These are phyloP conservation scores for Agriotes lineatus DNA, from an alignment of 2,888 invertebrate species.

Conservation along the genomic window DNA sequence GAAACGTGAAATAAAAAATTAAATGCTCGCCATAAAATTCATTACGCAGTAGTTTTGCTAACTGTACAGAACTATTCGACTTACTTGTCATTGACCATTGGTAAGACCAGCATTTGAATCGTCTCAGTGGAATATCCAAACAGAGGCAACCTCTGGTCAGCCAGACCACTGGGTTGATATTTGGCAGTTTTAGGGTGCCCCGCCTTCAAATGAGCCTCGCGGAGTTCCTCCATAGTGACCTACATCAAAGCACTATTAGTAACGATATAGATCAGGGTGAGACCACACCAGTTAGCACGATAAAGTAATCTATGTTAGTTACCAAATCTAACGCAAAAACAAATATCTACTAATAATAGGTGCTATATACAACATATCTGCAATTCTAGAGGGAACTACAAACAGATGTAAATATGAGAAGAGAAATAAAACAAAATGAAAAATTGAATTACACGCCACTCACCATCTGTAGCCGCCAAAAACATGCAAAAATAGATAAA, in stretches of 20 bases:
- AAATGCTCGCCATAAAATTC: not conserved
- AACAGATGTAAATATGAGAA: too few relatives aligned
- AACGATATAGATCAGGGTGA: not conserved
- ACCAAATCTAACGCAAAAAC: too few relatives aligned
- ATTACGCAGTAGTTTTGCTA: not conserved
- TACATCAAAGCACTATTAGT: constrained; percentile 57
- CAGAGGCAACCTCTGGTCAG: constrained; percentile 88
- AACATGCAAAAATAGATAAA: constrained; percentile 61
- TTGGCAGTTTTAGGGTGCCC: constrained; percentile 61
- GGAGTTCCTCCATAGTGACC: constrained; percentile 86
- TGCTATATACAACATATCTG: too few relatives aligned
- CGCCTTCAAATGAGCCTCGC: constrained; percentile 72
- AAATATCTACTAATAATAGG: too few relatives aligned
- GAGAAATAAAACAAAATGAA: not conserved
- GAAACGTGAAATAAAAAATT: not conserved
- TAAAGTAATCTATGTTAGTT: too few relatives aligned
- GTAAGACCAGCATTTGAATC: constrained; percentile 91
- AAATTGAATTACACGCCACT: constrained; percentile 53
- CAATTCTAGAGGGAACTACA: too few relatives aligned
- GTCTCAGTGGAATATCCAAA: constrained; percentile 97
- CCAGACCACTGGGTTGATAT: constrained; percentile 70
- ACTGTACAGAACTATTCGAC: constrained; percentile 29
- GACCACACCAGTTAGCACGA: constrained; percentile 16
- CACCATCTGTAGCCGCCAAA: constrained; percentile 63
- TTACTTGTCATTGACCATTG: constrained; percentile 89